phyloP scores from a whole-genome alignment of 2,113 vertebrate genomes.

The Lates calcarifer region DNA sequence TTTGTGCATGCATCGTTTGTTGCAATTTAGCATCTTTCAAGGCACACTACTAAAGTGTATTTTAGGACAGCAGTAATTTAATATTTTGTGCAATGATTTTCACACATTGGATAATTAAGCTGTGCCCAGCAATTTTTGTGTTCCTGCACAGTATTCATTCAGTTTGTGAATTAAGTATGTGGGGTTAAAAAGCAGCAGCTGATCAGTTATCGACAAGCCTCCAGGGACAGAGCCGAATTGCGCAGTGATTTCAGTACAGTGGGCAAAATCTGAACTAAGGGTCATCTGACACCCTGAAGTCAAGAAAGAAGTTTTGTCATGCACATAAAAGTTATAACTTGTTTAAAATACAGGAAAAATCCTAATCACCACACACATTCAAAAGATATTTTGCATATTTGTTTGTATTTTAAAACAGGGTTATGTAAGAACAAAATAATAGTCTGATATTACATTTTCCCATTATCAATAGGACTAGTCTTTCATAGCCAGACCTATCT shows the following conservation, averaged over 20 bases:
- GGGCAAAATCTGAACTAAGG: neutral
- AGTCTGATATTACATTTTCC: neutral
- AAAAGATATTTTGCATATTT: neutral
- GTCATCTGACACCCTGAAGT: conserved; percentile 4
- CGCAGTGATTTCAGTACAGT: neutral
- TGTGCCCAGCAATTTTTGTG: conserved; percentile 28
- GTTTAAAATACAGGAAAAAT: neutral
- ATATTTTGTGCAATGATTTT: conserved; percentile 10
- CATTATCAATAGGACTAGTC: neutral
- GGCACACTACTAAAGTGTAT: neutral
- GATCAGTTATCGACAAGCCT: conserved; percentile 30
- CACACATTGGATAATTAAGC: neutral
- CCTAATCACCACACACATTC: neutral
- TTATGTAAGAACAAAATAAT: neutral
- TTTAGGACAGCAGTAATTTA: neutral
- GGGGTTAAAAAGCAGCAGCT: conserved; percentile 28
- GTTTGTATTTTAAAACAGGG: neutral
- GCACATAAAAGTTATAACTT: neutral
- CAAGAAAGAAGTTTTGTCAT: neutral
- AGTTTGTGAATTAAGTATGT: conserved; percentile 23
- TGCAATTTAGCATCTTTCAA: neutral
- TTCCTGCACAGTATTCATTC: neutral
- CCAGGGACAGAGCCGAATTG: neutral
- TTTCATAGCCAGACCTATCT: too few relatives aligned
- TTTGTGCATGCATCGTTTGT: neutral